Evolutionary conservation across 1,140 invertebrate species (phyloP).

Genomic region (Rhyacophila brunnea): DNA sequence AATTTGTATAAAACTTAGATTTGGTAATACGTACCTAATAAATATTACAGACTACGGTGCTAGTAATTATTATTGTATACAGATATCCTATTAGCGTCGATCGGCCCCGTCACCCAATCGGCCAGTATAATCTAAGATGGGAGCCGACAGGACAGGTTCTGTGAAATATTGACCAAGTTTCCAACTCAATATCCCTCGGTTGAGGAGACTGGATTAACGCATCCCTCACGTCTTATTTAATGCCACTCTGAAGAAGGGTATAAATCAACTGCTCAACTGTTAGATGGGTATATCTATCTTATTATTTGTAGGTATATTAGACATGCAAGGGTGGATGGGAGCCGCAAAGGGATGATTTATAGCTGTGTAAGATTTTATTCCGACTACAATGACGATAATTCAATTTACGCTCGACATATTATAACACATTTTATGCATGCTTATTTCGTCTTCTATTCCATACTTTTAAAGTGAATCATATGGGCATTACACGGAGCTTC

Average conservation of each 20-base stretch:
- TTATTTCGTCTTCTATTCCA: not conserved
- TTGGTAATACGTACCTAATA: no score
- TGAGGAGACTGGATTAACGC: conserved; percentile 30
- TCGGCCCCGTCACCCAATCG: no score
- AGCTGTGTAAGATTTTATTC: conserved; percentile 22
- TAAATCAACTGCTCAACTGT: conserved; percentile 30
- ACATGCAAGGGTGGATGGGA: not conserved
- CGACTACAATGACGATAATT: conserved; percentile 16
- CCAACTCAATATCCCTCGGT: conserved; percentile 19
- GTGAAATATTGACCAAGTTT: conserved; percentile 35
- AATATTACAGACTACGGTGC: no score
- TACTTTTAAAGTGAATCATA: no score
- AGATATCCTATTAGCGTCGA: no score
- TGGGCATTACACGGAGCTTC: no score
- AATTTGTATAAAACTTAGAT: no score
- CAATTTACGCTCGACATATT: conserved; percentile 5
- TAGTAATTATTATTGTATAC: no score
- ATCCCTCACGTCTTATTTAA: conserved; percentile 37
- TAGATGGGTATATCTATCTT: not conserved
- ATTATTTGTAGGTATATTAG: not conserved
- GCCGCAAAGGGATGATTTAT: conserved; percentile 28
- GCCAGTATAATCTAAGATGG: not conserved
- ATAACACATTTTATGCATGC: not conserved
- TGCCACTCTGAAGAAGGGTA: conserved; percentile 34
- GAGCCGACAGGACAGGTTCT: not conserved